These are phyloP conservation scores for Cheiracanthium punctorium DNA, from an alignment of 2,888 invertebrate genomes.

Conservation along the genomic window DNA sequence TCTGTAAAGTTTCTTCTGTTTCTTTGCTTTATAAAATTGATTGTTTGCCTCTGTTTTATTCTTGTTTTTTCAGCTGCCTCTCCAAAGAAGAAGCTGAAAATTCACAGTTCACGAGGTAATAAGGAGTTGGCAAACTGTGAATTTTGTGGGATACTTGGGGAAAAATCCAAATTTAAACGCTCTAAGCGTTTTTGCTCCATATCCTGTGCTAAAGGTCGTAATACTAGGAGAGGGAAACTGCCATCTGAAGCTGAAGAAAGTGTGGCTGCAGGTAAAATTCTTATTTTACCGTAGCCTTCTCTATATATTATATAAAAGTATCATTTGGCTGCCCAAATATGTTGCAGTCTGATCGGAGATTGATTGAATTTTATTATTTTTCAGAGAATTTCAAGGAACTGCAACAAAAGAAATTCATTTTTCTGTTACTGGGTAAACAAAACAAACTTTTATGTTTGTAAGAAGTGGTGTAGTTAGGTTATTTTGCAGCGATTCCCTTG, in stretches of 20 bases:
- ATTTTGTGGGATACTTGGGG: constrained; percentile 83
- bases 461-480: too few species aligned
- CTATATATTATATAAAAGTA: background rate
- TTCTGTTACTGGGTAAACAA: background rate
- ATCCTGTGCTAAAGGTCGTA: constrained; percentile 82
- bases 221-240: constrained; percentile 75
- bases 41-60: background rate
- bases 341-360: background rate
- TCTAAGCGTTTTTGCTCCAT: constrained; percentile 86
- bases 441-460: too few species aligned
- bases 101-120: constrained; percentile 52
- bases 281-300: constrained; percentile 28
- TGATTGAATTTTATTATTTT: background rate
- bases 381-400: background rate
- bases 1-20: background rate
- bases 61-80: constrained; percentile 40
- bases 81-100: constrained; percentile 70
- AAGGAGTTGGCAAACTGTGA: constrained; percentile 79
- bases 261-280: constrained; percentile 60
- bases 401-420: background rate
- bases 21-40: background rate
- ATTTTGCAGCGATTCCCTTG: too few species aligned
- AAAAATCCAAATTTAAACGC: constrained; percentile 83
- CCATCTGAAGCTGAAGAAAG: constrained; percentile 73
- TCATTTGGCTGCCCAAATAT: background rate